These are phyloP conservation scores for Acheta domesticus DNA, from an alignment of 2,888 invertebrate genomes.

Conservation along the genomic window DNA sequence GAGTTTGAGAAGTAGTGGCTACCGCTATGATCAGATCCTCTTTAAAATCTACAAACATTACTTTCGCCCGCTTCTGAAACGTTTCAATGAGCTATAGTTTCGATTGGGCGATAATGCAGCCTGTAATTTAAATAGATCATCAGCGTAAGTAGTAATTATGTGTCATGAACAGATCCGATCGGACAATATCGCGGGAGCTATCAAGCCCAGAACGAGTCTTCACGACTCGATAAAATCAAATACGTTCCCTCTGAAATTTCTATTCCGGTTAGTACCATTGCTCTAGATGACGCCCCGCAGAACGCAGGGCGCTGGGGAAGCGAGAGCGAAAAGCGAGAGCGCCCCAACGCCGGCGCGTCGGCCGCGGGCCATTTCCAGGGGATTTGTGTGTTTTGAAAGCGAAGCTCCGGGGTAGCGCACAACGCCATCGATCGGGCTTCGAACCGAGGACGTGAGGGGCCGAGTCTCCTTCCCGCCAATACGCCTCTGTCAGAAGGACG, in stretches of 20 bases:
- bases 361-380: too few species aligned
- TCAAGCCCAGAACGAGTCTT: not conserved
- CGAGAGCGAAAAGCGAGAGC: too few species aligned
- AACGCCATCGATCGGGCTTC: too few species aligned
- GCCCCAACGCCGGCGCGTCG: too few species aligned
- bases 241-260: not conserved
- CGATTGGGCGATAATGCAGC: not conserved
- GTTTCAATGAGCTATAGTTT: not conserved
- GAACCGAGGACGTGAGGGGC: too few species aligned
- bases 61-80: not conserved
- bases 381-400: too few species aligned
- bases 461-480: too few species aligned
- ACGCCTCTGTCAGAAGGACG: too few species aligned
- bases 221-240: conserved; percentile 18
- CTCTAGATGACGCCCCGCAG: too few species aligned
- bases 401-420: too few species aligned
- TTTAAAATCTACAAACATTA: not conserved
- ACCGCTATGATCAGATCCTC: not conserved
- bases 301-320: too few species aligned
- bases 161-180: conserved; percentile 7
- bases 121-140: conserved; percentile 18
- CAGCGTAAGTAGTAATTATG: conserved; percentile 5
- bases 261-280: not conserved
- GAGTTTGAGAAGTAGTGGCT: not conserved
- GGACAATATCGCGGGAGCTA: not conserved